Conservation (phyloP, 2,113 vertebrate species). For the Halichoeres trimaculatus region DNA sequence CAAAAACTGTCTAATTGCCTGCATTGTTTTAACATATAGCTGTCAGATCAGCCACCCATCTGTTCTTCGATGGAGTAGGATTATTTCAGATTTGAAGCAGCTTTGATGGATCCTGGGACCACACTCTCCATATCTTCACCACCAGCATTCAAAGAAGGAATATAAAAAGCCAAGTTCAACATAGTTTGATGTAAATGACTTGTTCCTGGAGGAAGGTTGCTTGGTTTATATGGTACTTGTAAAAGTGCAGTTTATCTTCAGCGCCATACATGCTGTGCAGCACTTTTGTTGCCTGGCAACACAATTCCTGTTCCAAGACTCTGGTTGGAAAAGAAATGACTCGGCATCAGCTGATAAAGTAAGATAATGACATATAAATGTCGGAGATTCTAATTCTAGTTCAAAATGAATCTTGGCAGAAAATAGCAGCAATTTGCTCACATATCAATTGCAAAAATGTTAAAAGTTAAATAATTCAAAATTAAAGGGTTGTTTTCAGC, state of each 20-base stretch:
- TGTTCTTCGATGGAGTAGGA: slow-evolving; percentile 13
- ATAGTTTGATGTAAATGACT: not conserved
- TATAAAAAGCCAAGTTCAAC: not conserved
- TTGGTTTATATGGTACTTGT: not conserved
- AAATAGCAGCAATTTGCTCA: too few species aligned
- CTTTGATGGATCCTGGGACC: not conserved
- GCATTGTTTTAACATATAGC: not conserved
- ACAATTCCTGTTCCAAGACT: too few species aligned
- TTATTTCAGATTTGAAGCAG: slow-evolving; percentile 14
- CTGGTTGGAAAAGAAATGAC: too few species aligned
- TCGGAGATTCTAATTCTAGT: too few species aligned
- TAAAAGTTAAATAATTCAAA: too few species aligned
- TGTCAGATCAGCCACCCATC: slow-evolving; percentile 25
- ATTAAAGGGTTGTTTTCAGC: too few species aligned
- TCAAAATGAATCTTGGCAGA: too few species aligned
- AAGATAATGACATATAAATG: too few species aligned
- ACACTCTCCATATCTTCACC: not conserved
- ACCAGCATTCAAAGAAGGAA: not conserved
- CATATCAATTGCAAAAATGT: too few species aligned
- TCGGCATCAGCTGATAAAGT: too few species aligned
- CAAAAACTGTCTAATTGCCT: not conserved
- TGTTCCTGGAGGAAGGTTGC: not conserved
- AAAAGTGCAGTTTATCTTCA: not conserved
- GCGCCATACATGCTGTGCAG: not conserved
- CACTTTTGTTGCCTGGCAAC: not conserved